Percentiles rank a stretch among this genome's conserved stretches.
Conservation (phyloP, 2,113 vertebrate species). For the Hippoglossus stenolepis region DNA sequence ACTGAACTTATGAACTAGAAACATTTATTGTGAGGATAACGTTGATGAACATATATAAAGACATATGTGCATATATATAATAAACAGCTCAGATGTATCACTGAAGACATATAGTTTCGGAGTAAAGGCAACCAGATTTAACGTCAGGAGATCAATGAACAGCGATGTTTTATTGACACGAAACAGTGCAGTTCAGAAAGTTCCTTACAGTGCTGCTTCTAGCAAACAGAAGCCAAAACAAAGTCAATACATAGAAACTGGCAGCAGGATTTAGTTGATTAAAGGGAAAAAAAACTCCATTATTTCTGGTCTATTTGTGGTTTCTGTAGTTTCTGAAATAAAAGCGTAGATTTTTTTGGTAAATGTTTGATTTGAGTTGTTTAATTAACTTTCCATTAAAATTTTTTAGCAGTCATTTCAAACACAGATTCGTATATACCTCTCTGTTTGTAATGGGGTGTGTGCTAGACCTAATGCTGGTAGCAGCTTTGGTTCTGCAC, state of each 20-base stretch:
- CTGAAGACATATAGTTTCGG: background rate
- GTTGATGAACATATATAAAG: background rate
- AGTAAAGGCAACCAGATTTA: slow-evolving; percentile 14
- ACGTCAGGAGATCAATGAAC: slow-evolving; percentile 31
- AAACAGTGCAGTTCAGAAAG: slow-evolving; percentile 15
- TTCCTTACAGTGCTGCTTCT: background rate
- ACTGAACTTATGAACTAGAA: slow-evolving; percentile 24
- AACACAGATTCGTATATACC: too few species aligned
- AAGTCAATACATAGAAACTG: slow-evolving; percentile 28
- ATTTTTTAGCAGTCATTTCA: too few species aligned
- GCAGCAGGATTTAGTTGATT: slow-evolving; percentile 13
- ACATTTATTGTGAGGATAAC: background rate
- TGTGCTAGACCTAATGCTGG: too few species aligned
- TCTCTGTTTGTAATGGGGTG: background rate
- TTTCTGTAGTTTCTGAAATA: background rate
- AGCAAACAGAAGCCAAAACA: slow-evolving; percentile 17
- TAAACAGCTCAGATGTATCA: slow-evolving; percentile 1
- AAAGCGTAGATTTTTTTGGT: background rate
- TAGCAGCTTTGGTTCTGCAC: too few species aligned
- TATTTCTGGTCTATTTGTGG: background rate
- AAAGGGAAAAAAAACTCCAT: slow-evolving; percentile 8
- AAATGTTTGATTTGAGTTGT: too few species aligned
- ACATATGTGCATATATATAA: background rate
- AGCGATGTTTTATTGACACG: slow-evolving; percentile 31
- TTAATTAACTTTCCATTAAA: too few species aligned